phyloP scores from a whole-genome alignment of 1,140 invertebrate genomes.

The Heliothis virescens region DNA sequence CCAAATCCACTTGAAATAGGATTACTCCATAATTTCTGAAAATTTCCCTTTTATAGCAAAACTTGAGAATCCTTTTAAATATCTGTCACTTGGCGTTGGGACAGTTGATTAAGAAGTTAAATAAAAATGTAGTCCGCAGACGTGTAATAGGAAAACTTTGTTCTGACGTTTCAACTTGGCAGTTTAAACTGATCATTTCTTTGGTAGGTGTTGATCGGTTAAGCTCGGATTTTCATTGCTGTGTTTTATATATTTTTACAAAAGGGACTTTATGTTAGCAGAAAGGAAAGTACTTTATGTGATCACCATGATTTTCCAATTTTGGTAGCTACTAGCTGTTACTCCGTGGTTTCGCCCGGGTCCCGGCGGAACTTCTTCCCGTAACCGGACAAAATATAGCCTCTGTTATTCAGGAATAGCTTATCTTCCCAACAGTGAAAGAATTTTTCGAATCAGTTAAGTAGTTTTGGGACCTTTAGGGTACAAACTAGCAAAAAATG shows the following conservation, averaged over 20 bases:
- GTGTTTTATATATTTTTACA: background rate
- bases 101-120: conserved; percentile 67
- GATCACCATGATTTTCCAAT: no score
- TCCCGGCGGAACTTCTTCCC: no score
- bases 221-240: background rate
- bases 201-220: conserved; percentile 26
- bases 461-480: no score
- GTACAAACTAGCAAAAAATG: no score
- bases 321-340: no score
- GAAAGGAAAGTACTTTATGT: no score
- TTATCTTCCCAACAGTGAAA: no score
- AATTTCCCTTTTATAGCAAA: conserved; percentile 67
- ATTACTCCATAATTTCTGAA: conserved; percentile 67
- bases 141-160: conserved; percentile 74
- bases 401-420: no score
- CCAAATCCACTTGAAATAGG: conserved; percentile 6
- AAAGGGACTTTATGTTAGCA: no score
- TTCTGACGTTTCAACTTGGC: conserved; percentile 57
- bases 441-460: no score
- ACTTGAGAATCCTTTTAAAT: conserved; percentile 68
- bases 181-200: conserved; percentile 52
- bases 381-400: no score
- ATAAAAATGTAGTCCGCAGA: conserved; percentile 65
- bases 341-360: no score
- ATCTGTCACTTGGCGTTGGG: conserved; percentile 68